Conservation (phyloP, 92 coral and sea anemone genomes). For the Pocillopora meandrina region DNA sequence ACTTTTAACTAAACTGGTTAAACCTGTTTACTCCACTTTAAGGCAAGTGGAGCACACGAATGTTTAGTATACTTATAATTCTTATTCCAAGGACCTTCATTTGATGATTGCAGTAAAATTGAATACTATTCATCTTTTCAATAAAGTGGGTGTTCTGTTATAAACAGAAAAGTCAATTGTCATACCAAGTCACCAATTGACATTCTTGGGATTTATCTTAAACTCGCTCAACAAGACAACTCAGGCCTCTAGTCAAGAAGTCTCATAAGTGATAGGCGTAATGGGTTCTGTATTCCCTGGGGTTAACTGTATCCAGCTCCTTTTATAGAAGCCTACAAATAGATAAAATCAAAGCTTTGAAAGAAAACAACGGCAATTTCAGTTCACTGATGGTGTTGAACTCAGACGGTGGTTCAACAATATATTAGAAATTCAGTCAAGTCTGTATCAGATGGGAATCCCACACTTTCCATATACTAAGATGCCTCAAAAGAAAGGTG, state of each 20-base stretch:
- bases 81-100: slow-evolving; percentile 25
- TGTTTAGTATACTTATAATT: slow-evolving; percentile 45
- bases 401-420: too few species aligned
- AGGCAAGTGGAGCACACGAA: slow-evolving; percentile 34
- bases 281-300: too few species aligned
- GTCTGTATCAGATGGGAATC: too few species aligned
- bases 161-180: slow-evolving; percentile 32
- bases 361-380: slow-evolving; percentile 36
- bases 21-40: slow-evolving; percentile 46
- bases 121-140: slow-evolving; percentile 28
- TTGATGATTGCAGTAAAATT: slow-evolving; percentile 27
- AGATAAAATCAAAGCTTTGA: slow-evolving; percentile 55
- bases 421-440: too few species aligned
- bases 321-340: slow-evolving; percentile 13
- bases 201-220: too few species aligned
- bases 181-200: slow-evolving; percentile 4
- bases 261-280: too few species aligned
- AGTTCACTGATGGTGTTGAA: slow-evolving; percentile 16
- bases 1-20: slow-evolving; percentile 31
- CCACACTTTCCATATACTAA: too few species aligned
- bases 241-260: too few species aligned
- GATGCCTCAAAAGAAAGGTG: too few species aligned
- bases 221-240: too few species aligned
- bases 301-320: too few species aligned
- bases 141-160: slow-evolving; percentile 42